These are phyloP conservation scores for Caiman crocodilus DNA, from an alignment of 2,797 vertebrate genomes.

Conservation along the genomic window DNA sequence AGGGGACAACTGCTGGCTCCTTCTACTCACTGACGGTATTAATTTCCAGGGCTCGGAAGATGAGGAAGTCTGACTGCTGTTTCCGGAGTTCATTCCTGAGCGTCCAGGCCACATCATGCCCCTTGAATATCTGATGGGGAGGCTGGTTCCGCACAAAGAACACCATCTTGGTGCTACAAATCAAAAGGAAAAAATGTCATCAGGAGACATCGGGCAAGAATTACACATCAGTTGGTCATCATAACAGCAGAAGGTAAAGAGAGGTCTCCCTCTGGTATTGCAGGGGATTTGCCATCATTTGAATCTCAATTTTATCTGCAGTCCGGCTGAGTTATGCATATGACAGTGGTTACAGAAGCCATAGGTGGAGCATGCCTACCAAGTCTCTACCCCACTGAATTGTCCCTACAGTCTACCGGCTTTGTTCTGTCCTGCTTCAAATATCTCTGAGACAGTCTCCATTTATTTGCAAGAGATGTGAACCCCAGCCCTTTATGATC, in stretches of 20 bases:
- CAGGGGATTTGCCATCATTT: neutral
- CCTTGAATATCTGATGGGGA: constrained; percentile 91
- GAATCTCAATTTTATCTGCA: neutral
- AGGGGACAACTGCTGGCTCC: neutral
- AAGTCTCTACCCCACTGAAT: neutral
- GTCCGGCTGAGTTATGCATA: neutral
- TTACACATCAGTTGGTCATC: neutral
- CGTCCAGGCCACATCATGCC: constrained; percentile 88
- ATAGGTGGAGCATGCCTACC: neutral
- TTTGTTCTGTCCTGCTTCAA: neutral
- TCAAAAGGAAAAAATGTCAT: neutral
- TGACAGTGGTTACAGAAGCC: neutral
- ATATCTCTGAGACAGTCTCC: neutral
- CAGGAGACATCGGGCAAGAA: neutral
- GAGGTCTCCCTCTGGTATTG: neutral
- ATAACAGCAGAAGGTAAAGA: neutral
- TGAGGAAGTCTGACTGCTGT: constrained; percentile 96
- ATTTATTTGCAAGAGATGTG: neutral
- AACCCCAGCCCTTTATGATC: neutral
- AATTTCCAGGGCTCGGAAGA: constrained; percentile 90
- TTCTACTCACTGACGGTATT: constrained; percentile 94
- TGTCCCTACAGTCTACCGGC: neutral
- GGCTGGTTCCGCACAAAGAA: constrained; percentile 95
- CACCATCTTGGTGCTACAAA: constrained; percentile 92
- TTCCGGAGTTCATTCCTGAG: constrained; percentile 92